A percentile compares a stretch with the other conserved stretches of the same genome.
phyloP scores from a whole-genome alignment of 2,113 vertebrate genomes.

The Butorides virescens region DNA sequence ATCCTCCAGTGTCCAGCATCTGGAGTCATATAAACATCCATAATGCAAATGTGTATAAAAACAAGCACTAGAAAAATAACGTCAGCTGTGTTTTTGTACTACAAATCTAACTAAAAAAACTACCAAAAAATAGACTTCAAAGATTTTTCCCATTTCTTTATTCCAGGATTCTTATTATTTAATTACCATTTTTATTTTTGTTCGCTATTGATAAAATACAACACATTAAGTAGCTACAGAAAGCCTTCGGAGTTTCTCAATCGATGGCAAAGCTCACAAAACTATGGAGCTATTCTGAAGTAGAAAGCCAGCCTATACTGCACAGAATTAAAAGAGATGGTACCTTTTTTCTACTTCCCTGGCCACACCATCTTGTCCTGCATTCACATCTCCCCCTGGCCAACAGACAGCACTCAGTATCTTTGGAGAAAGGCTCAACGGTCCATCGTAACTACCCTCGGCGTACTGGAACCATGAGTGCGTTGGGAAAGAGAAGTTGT shows the following conservation, averaged over 20 bases:
- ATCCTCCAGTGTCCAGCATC: neutral
- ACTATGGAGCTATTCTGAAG: neutral
- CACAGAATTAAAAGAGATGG: neutral
- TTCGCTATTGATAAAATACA: neutral
- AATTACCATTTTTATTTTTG: neutral
- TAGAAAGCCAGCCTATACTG: neutral
- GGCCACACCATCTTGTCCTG: neutral
- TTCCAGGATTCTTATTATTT: neutral
- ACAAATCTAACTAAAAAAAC: neutral
- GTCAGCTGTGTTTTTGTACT: neutral
- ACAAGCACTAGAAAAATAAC: neutral
- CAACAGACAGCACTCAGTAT: neutral
- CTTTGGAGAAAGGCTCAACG: neutral
- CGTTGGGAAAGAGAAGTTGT: neutral
- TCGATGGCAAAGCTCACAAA: neutral
- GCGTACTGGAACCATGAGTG: neutral
- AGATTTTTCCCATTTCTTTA: neutral
- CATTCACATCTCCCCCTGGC: neutral
- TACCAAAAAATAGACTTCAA: neutral
- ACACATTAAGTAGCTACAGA: neutral
- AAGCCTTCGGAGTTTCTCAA: neutral
- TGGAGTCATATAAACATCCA: neutral
- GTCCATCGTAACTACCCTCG: neutral
- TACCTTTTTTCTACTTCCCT: neutral
- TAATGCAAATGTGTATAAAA: neutral